Conservation (phyloP, 1,140 invertebrate genomes). For the Diuraphis noxia region DNA sequence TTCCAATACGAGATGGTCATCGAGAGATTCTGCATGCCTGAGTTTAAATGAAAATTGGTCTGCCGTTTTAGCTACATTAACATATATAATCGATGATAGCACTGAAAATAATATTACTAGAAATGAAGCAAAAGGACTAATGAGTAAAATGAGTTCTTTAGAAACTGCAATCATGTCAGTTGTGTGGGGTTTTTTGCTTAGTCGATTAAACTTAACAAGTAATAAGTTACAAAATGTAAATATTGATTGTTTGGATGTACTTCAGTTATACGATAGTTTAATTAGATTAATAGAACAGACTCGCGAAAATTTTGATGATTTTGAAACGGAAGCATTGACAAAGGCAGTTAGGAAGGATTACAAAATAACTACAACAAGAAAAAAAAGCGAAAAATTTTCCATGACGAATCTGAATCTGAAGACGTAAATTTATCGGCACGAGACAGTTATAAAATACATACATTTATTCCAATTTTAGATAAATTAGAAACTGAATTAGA, state of each 20-base stretch:
- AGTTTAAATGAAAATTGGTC: conserved; percentile 24
- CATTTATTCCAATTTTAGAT: not conserved
- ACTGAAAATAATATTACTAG: conserved; percentile 6
- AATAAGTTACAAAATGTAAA: conserved; percentile 11
- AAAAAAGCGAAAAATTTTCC: not conserved
- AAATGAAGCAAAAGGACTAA: conserved; percentile 3
- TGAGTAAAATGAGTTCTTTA: not conserved
- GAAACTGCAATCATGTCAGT: conserved; percentile 19
- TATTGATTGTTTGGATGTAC: conserved; percentile 21
- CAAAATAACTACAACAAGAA: conserved; percentile 11
- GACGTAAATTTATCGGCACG: not conserved
- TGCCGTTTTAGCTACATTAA: not conserved
- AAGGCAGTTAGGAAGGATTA: not conserved
- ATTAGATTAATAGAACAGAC: conserved; percentile 24
- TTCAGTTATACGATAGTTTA: conserved; percentile 17
- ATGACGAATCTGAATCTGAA: not conserved
- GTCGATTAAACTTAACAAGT: not conserved
- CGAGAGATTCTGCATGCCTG: conserved; percentile 12
- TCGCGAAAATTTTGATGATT: conserved; percentile 16
- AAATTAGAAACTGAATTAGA: not conserved
- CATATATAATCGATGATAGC: not conserved
- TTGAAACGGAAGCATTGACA: conserved; percentile 3
- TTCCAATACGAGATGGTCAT: conserved; percentile 28
- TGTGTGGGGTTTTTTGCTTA: conserved; percentile 1
- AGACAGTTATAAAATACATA: not conserved